Base-by-base conservation (phyloP, 1,140 invertebrate species). In the Wiebesia pumilae region DNA sequence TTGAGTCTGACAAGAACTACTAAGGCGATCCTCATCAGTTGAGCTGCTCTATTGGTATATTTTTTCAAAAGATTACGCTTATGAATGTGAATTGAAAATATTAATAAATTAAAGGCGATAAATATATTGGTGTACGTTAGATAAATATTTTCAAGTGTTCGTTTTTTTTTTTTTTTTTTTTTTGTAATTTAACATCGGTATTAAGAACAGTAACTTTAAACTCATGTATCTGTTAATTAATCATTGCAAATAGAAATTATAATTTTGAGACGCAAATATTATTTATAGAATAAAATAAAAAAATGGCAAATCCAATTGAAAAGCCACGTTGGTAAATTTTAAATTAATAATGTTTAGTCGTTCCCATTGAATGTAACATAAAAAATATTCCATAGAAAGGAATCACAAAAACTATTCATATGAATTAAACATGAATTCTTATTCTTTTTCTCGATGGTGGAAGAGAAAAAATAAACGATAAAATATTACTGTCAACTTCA, bases 361-460 rank as follows among this genome's bases (percentile, higher is more conserved):
- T 54, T 54, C 19, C 2, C 19, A 14, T 40, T 75, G 10, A 43
- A n/a, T 14, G 24, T 75, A 43, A 7, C 71, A 43, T 43, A 9
- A 75, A 75, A 43, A 43, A 75, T 19, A 33, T 27, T 24, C 43
- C 30, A 1, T 40, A 75, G n/a, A 43, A 6, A n/a, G n/a, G 24
- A 75, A 43, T 75, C 71, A 75, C 27, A 43, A n/a, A 24, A 16
- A 19, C n/a, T 43, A 75, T 54, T 77, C 43, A 3, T 21, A 78
- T 54, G 19, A 78, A 78, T 78, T 78, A 33, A 78, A 54, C 30
- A 78, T 54, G 16, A 78, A 33, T 27, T 78, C 9, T 54, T 54
- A 78, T 78, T 54, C n/a, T 78, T 54, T 78, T 78, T 30, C 40
- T 33, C 35, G 3, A 16, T 3, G n/a, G n/a, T n/a, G 0, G 14